These are phyloP conservation scores for Oxyura jamaicensis DNA, from an alignment of 2,113 vertebrate genomes.

Conservation along the genomic window DNA sequence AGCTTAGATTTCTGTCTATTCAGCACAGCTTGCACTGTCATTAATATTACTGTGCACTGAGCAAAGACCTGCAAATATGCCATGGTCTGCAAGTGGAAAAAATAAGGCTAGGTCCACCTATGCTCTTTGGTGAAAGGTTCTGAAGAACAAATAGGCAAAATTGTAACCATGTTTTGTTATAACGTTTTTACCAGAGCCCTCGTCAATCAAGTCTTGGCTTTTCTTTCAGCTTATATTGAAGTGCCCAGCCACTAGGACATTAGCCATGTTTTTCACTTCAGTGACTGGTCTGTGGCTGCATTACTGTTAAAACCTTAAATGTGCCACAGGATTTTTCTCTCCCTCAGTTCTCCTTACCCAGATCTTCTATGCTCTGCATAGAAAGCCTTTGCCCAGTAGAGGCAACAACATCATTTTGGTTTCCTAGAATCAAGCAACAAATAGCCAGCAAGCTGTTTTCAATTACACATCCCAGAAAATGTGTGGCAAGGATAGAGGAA, in stretches of 20 bases:
- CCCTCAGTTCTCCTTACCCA: neutral
- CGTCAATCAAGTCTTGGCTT: conserved; percentile 11
- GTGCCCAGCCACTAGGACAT: neutral
- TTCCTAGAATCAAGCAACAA: neutral
- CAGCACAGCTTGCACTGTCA: neutral
- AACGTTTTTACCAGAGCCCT: neutral
- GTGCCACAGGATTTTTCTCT: neutral
- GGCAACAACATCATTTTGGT: neutral
- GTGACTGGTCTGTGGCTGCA: neutral
- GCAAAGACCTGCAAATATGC: neutral
- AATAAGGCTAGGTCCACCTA: neutral
- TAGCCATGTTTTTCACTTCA: conserved; percentile 37
- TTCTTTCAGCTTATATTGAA: conserved; percentile 17
- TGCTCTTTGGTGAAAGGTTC: neutral
- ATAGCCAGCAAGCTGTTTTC: neutral
- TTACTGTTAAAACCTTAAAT: neutral
- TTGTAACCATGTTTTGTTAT: neutral
- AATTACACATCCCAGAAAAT: neutral
- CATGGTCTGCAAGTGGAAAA: neutral
- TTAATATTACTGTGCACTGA: neutral
- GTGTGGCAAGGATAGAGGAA: neutral
- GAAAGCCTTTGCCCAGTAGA: neutral
- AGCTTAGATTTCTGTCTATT: neutral
- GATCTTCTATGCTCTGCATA: neutral
- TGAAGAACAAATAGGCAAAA: neutral